Conservation (phyloP, 2,888 invertebrate genomes). For the Xestia xanthographa region DNA sequence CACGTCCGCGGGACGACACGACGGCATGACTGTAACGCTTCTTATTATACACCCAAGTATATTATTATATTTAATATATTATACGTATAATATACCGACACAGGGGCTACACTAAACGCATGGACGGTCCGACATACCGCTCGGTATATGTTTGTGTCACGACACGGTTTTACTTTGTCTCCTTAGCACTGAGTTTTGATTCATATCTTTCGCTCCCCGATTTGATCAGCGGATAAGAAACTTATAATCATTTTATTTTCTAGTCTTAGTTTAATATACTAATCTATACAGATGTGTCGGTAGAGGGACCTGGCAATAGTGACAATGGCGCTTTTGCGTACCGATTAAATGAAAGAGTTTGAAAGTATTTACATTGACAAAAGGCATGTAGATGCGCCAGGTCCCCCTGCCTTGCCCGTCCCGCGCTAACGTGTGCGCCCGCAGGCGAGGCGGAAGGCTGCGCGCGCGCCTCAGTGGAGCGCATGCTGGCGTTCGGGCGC, state of each 20-base stretch:
- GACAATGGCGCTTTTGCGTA: background rate
- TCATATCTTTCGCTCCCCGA: constrained; percentile 47
- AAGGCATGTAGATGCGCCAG: background rate
- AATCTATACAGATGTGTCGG: constrained; percentile 49
- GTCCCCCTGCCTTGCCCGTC: too few species aligned
- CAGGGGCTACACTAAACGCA: constrained; percentile 55
- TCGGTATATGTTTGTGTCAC: constrained; percentile 49
- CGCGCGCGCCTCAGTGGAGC: constrained; percentile 95
- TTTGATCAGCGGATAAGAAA: constrained; percentile 23
- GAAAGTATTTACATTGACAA: background rate
- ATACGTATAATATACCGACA: constrained; percentile 54
- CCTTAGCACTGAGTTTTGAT: constrained; percentile 56
- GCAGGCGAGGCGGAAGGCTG: constrained; percentile 79
- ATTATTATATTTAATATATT: constrained; percentile 61
- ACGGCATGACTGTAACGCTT: constrained; percentile 61
- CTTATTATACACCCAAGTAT: constrained; percentile 56
- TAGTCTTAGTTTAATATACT: constrained; percentile 59
- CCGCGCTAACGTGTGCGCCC: too few species aligned
- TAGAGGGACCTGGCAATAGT: constrained; percentile 33
- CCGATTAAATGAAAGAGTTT: background rate
- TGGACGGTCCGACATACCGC: constrained; percentile 52
- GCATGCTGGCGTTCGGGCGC: constrained; percentile 98
- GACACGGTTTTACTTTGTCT: constrained; percentile 60
- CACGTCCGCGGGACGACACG: constrained; percentile 12
- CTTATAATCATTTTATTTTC: constrained; percentile 50